phyloP scores from a whole-genome alignment of 2,797 vertebrate species.

The Mormyrops boulengeri region DNA sequence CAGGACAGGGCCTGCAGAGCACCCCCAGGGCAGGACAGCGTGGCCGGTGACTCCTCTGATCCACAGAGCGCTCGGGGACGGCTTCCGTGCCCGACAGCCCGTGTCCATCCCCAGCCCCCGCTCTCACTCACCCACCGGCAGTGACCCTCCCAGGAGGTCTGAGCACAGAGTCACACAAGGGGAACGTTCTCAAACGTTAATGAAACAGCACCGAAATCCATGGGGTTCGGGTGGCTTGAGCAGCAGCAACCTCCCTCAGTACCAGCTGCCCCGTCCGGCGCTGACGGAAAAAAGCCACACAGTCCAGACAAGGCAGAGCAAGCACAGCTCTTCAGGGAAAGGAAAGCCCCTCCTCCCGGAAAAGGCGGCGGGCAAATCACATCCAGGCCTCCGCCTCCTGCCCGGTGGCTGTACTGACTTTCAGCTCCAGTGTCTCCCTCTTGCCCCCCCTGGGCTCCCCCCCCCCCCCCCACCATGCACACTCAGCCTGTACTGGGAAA shows the following conservation, averaged over 20 bases:
- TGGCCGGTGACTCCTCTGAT: not conserved
- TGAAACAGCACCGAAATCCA: not conserved
- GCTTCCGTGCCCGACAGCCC: not conserved
- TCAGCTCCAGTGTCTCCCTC: not conserved
- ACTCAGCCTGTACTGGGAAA: not conserved
- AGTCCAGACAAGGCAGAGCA: not conserved
- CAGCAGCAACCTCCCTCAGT: constrained; percentile 18
- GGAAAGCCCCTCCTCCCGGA: not conserved
- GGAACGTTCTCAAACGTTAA: not conserved
- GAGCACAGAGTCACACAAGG: not conserved
- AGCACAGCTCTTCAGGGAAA: not conserved
- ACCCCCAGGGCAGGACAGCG: not conserved
- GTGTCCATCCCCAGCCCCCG: not conserved
- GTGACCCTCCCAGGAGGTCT: not conserved
- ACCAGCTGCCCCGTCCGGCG: not conserved
- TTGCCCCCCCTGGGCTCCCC: not conserved
- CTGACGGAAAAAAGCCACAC: not conserved
- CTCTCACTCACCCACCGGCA: not conserved
- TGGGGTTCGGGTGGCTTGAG: not conserved
- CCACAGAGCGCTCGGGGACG: not conserved
- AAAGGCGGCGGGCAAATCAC: constrained; percentile 12
- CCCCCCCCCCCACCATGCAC: not conserved
- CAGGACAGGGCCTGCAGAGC: not conserved
- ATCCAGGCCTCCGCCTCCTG: not conserved
- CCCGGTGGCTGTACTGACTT: not conserved